Percentiles rank a stretch among this genome's conserved stretches.
Evolutionary conservation across 2,888 invertebrate species (phyloP).

Genomic region (Noctua fimbriata): DNA sequence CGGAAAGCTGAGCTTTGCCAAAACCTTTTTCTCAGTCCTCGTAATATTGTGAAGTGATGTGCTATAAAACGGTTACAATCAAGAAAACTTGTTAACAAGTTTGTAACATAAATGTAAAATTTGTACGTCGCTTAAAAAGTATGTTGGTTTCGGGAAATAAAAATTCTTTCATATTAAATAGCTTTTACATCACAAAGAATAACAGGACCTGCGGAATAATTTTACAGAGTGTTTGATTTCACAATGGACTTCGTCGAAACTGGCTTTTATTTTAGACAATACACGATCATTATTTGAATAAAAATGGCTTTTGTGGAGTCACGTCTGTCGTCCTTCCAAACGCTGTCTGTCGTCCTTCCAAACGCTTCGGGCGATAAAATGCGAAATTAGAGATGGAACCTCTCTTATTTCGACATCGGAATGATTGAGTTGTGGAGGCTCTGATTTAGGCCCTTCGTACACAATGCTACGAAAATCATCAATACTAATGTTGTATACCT

Average conservation of each 20-base stretch:
- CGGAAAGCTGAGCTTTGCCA: not conserved
- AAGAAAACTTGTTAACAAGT: not conserved
- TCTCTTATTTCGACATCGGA: slow-evolving; percentile 12
- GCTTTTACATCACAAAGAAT: slow-evolving; percentile 60
- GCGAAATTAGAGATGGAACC: slow-evolving; percentile 17
- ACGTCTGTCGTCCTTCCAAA: not conserved
- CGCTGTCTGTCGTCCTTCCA: too few relatives aligned
- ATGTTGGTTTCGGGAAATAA: not conserved
- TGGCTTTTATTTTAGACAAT: slow-evolving; percentile 43
- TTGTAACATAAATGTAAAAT: not conserved
- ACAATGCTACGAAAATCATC: not conserved
- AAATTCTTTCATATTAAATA: not conserved
- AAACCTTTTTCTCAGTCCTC: not conserved
- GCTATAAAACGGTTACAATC: not conserved
- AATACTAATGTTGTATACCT: not conserved
- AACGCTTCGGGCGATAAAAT: slow-evolving; percentile 20
- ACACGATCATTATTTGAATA: slow-evolving; percentile 27
- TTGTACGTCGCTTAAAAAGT: not conserved
- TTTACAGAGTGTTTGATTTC: slow-evolving; percentile 60
- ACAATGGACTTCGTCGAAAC: slow-evolving; percentile 49
- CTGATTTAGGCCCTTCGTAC: not conserved
- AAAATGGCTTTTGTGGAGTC: slow-evolving; percentile 31
- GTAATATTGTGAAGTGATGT: slow-evolving; percentile 30
- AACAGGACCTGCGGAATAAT: slow-evolving; percentile 65
- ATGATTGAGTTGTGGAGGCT: slow-evolving; percentile 11